Evolutionary conservation across 2,113 vertebrate species (phyloP), one percentile per base, ranked within the genome.

Genomic region (Bubo bubo): DNA sequence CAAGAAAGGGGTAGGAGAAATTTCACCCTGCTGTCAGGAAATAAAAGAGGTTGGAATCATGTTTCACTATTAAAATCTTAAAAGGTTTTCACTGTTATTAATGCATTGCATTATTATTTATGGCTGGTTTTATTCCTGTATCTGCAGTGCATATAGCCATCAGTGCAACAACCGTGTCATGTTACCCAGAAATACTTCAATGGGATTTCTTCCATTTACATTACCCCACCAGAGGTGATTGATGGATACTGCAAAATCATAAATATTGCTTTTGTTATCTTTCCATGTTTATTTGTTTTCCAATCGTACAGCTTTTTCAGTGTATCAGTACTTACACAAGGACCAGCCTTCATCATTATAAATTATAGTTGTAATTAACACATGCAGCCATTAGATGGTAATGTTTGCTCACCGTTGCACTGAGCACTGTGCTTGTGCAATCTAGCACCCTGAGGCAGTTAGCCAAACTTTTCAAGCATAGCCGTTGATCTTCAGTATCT

Each of bases 381-480:
- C 4, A 8, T 12, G 1, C 75, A 95, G 87, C 96, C 97, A 95
- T 96, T 95, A 97, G 97, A 97, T 96, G 97, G 97, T 95, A 97
- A 96, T 96, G 75, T 97, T 96, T 71, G 22, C 91, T 96, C 75
- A 73, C 50, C 27, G 1, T 73, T 91, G 37, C 53, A 30, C 35
- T 11, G 70, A 62, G 53, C 24, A 22, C 34, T 35, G 43, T 62
- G 58, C 47, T 79, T 43, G 37, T 1, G 0, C 45, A 52, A 24
- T 62, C 24, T 43, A 24, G 49, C 47, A 27, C 14, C 16, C 34
- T 28, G 34, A 81, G 68, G 58, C 39, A 17, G 5, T 12, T 75
- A 64, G 14, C 43, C 49, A 81, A 74, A 86, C 59, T 88, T 86
- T 86, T 67, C 53, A 20, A 71, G 53, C 14, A 10, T 7, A 63